Base-by-base conservation (phyloP, 1,140 invertebrate species). In the Eurosta solidaginis region DNA sequence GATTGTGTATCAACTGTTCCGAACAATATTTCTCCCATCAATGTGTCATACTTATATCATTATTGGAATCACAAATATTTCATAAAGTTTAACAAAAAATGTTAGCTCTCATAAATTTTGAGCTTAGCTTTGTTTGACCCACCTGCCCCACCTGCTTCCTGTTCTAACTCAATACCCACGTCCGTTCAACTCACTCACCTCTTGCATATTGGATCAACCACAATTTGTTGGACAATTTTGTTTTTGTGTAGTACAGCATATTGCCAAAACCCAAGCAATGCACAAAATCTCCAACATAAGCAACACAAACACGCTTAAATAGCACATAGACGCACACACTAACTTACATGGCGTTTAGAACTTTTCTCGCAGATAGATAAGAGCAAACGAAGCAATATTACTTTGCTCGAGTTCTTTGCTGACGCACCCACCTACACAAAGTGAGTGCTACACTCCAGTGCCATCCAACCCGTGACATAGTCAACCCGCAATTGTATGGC, bases 221-320 rank as follows among this genome's bases (percentile, higher is more conserved):
- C 25, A 59, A 59, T 59, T 29, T 59, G 54, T 33, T 59, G 54
- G 14, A 59, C 54, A 59, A 17, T 59, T 59, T 59, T 59, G n/a
- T n/a, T n/a, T n/a, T n/a, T n/a, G n/a, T n/a, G n/a, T n/a, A 17
- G 12, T 59, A 17, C 33, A 59, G 27, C 54, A 59, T 59, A 33
- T 59, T 59, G 54, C 54, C 54, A 59, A 59, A 59, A 59, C n/a
- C 10, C 25, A 59, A 36, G 54, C 54, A n/a, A 59, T 33, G 54
- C 29, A 59, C 29, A 33, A 59, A 17, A 17, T 12, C 27, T 33
- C 4, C 14, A 2, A 14, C 17, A 33, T 59, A 59, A 59, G 17
- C 33, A 3, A 36, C 12, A 59, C 27, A 59, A 4, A 27, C 5
- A 7, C 54, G n/a, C 14, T 33, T n/a, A n/a, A n/a, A n/a, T n/a